Base-by-base conservation (phyloP, 2,797 vertebrate genomes). In the Sebastes matsubarae region DNA sequence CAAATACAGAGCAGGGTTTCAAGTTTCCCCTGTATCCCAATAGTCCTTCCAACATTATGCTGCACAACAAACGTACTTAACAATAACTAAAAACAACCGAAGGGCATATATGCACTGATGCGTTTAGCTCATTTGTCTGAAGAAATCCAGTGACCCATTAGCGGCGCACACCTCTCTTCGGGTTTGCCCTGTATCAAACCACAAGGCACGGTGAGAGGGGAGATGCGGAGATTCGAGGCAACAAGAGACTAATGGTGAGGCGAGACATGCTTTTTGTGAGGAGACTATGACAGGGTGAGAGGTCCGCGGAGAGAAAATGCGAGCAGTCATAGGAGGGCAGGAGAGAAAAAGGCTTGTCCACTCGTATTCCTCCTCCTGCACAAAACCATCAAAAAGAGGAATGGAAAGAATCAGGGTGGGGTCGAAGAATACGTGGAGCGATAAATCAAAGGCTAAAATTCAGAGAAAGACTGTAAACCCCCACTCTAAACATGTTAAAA, bases 71-170 rank as follows among this genome's bases (percentile, higher is more conserved):
- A 81, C 25, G 24, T 81, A 77, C 72, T 85, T 81, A 81, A 66
- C 66, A 82, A 74, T 79, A 79, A 70, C 58, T 83, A 46, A 80
- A 79, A 84, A 78, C 67, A 83, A 61, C 81, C 29, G 2, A 75
- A 63, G 83, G 86, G 70, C 11, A 68, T 29, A 25, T 27, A 81
- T 68, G 73, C 82, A 79, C 78, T 46, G 72, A 89, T 82, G 84
- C 80, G 63, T 83, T 57, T 20, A 27, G 59, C 75, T 87, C 55
- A 84, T 87, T 84, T 84, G 63, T 87, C 75, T 7, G 65, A 75
- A 88, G 75, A 88, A 59, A 57, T 79, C 82, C 72, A 64, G 34
- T 85, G 77, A 88, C 54, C 79, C 78, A 78, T 89, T 84, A 80
- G 65, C 52, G 22, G 54, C 9, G 59, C 68, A 78, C 83, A 78